Conservation (phyloP, 2,113 vertebrate genomes). For the Gasterosteus aculeatus region DNA sequence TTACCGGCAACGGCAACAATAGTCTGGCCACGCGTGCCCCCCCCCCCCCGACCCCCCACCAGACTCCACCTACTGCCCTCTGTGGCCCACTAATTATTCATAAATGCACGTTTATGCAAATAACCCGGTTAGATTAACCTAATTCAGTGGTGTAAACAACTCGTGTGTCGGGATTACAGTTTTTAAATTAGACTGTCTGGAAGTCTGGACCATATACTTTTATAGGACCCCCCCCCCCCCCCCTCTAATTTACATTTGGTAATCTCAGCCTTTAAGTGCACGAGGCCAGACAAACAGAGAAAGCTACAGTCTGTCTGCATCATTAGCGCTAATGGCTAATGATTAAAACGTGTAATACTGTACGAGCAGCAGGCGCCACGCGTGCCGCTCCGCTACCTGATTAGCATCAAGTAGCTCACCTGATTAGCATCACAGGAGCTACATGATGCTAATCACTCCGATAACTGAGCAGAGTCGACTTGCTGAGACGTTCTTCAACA, state of each 20-base stretch:
- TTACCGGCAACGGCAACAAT: slow-evolving; percentile 72
- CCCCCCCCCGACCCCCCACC: slow-evolving; percentile 13
- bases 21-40: slow-evolving; percentile 69
- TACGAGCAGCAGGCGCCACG: not conserved
- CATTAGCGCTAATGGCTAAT: slow-evolving; percentile 74
- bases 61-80: slow-evolving; percentile 20
- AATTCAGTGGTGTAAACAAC: slow-evolving; percentile 80
- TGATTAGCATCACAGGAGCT: not conserved
- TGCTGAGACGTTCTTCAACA: not conserved
- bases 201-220: slow-evolving; percentile 27
- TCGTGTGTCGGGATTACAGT: slow-evolving; percentile 78
- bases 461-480: not conserved
- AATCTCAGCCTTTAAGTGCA: slow-evolving; percentile 59
- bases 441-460: not conserved
- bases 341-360: slow-evolving; percentile 64
- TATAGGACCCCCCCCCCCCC: not conserved
- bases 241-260: slow-evolving; percentile 65
- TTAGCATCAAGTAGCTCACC: not conserved
- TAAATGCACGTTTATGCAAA: slow-evolving; percentile 85
- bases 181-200: slow-evolving; percentile 76
- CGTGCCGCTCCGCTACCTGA: not conserved
- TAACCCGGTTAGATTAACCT: slow-evolving; percentile 79
- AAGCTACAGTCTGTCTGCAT: slow-evolving; percentile 35
- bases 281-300: slow-evolving; percentile 67
- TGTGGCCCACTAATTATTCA: slow-evolving; percentile 81